phyloP scores from a whole-genome alignment of 2,797 vertebrate species.

The Sparidentex hasta region DNA sequence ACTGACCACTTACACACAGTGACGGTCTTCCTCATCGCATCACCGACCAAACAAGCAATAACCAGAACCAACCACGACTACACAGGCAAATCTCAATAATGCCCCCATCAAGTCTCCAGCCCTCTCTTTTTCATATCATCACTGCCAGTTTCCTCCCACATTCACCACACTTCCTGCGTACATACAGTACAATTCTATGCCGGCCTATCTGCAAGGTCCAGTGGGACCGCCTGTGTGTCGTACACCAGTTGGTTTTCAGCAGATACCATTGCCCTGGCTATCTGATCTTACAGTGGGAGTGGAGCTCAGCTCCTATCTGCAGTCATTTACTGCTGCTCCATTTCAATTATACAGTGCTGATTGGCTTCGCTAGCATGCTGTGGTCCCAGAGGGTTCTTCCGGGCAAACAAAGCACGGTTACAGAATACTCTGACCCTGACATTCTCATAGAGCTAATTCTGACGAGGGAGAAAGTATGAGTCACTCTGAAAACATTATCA shows the following conservation, averaged over 20 bases:
- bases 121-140: conserved; percentile 34
- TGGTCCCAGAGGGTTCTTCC: conserved; percentile 60
- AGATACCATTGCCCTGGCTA: conserved; percentile 51
- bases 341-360: conserved; percentile 71
- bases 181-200: conserved; percentile 44
- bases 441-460: conserved; percentile 37
- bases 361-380: conserved; percentile 53
- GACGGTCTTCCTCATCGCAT: neutral
- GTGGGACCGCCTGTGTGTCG: conserved; percentile 40
- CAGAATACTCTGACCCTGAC: conserved; percentile 21
- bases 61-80: conserved; percentile 2
- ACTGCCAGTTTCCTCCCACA: conserved; percentile 55
- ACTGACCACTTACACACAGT: neutral
- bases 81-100: conserved; percentile 12
- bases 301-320: conserved; percentile 60
- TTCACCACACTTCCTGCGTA: conserved; percentile 72
- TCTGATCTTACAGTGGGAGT: conserved; percentile 66
- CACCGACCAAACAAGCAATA: conserved; percentile 9
- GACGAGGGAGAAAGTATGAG: conserved; percentile 15
- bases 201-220: conserved; percentile 46
- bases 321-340: conserved; percentile 67
- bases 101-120: conserved; percentile 4
- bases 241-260: conserved; percentile 66
- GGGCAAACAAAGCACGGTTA: conserved; percentile 52
- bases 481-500: conserved; percentile 24